Evolutionary conservation across 2,797 vertebrate genomes (phyloP), one percentile per base, ranked within the genome.

Genomic region (Enteromius unitaeniatus): DNA sequence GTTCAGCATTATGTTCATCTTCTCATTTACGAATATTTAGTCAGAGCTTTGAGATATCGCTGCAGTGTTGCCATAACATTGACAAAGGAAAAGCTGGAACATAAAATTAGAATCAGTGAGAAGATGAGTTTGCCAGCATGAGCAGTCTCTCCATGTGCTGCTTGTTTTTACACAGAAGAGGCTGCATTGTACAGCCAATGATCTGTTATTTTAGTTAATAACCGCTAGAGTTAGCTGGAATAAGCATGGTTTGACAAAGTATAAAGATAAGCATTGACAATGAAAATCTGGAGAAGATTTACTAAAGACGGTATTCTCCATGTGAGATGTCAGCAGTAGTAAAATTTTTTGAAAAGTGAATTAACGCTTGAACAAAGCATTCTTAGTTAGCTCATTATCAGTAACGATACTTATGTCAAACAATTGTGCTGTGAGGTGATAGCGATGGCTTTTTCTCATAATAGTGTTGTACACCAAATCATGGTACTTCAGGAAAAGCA

Each of bases 21-120:
- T 72, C 67, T 81, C 67, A 60, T 70, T 60, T 45, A 60, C 58
- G 67, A 65, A 28, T 64, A 51, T 67, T 67, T 11, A 78, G 58
- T 31, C 75, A 28, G 75, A 62, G 53, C 42, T 64, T 64, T 47
- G 76, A 64, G 77, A 67, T 79, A 78, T 64, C 40, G 13, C 58
- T 64, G 76, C 79, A 60, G 49, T 70, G 78, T 70, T 80, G 49
- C 67, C 65, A 55, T 80, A 55, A 80, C 65, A 80, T 17, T 58
- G 76, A 78, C 76, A 65, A 78, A 78, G 14, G 60, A 60, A 76
- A 55, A 75, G 34, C 77, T 78, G 60, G 77, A 78, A 34, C 77
- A 51, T 34, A 49, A 80, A 80, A 70, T 69, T 40, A 23, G 15
- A 69, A 34, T 42, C 34, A 60, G 53, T 77, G 53, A 77, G 53